These are phyloP conservation scores for Podarcis raffonei DNA, from an alignment of 2,113 vertebrate species.

Conservation along the genomic window DNA sequence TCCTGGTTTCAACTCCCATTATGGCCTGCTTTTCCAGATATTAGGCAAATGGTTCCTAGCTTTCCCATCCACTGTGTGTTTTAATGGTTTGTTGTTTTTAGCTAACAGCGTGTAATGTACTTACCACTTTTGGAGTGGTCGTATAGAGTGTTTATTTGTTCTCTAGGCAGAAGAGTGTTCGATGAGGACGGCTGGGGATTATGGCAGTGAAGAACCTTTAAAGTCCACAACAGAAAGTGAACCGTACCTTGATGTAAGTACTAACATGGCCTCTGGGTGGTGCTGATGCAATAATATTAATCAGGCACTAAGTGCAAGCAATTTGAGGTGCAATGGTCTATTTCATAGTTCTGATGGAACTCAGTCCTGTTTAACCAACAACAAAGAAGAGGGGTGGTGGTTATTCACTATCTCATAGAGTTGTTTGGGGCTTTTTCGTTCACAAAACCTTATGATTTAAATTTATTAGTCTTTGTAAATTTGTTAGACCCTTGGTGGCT, in stretches of 20 bases:
- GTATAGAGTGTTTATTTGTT: conserved; percentile 56
- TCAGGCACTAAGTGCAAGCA: too few relatives aligned
- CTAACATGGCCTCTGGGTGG: conserved; percentile 38
- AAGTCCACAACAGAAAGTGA: conserved; percentile 58
- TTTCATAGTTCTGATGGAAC: not conserved
- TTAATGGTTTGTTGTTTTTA: not conserved
- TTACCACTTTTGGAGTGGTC: conserved; percentile 36
- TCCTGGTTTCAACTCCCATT: too few relatives aligned
- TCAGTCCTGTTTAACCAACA: not conserved
- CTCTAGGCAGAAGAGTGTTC: conserved; percentile 73
- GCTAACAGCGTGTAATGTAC: not conserved
- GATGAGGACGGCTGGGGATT: conserved; percentile 55
- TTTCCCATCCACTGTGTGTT: not conserved
- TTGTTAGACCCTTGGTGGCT: too few relatives aligned
- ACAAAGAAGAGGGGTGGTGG: not conserved
- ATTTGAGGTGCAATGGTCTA: not conserved
- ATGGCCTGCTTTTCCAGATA: too few relatives aligned
- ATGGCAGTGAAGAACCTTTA: conserved; percentile 68
- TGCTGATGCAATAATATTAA: conserved; percentile 2
- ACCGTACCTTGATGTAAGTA: conserved; percentile 74
- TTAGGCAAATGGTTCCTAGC: not conserved
- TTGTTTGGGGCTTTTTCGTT: too few relatives aligned
- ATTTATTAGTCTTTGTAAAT: too few relatives aligned
- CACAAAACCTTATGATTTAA: not conserved
- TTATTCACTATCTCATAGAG: too few relatives aligned